Evolutionary conservation across 2,113 vertebrate genomes (phyloP).

Genomic region (Lepus europaeus): DNA sequence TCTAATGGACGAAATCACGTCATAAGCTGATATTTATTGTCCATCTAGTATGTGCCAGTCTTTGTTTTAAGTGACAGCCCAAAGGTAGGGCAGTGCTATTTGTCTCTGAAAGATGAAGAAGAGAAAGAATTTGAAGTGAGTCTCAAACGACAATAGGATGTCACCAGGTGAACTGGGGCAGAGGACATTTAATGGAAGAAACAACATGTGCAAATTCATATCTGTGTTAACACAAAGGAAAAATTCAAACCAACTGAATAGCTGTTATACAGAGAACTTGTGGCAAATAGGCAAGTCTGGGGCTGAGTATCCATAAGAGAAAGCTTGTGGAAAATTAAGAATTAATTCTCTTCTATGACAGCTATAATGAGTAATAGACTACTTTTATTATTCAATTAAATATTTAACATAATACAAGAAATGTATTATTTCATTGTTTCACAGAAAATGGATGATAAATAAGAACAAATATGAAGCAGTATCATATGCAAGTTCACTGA

Average conservation of each 20-base stretch:
- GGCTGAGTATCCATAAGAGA: not conserved
- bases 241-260: not conserved
- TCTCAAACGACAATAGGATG: not conserved
- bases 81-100: not conserved
- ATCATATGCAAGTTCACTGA: not conserved
- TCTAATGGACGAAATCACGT: not conserved
- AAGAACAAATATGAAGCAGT: not conserved
- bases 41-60: not conserved
- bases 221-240: not conserved
- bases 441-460: not conserved
- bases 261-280: not conserved
- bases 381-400: not conserved
- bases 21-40: not conserved
- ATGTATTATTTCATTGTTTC: not conserved
- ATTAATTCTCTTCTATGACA: not conserved
- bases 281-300: accelerated
- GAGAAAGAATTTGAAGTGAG: not conserved
- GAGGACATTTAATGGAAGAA: not conserved
- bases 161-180: not conserved
- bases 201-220: not conserved
- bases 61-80: not conserved
- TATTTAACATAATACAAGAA: not conserved
- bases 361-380: not conserved
- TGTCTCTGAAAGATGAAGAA: not conserved
- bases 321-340: not conserved